These are phyloP conservation scores for Drosophila peninsularis DNA, from an alignment of 2,888 invertebrate species.

Conservation along the genomic window DNA sequence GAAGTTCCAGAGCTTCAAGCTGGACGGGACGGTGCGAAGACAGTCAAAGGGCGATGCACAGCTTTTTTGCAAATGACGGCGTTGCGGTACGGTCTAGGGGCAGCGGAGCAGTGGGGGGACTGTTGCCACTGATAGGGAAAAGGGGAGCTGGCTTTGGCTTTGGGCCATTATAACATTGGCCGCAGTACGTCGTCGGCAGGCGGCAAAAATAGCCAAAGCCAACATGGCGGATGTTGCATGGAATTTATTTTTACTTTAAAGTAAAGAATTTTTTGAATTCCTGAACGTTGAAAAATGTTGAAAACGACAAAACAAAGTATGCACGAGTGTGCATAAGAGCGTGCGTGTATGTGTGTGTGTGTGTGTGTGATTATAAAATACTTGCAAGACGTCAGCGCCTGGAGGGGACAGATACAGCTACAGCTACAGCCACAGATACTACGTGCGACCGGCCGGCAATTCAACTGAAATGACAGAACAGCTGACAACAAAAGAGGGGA, in stretches of 20 bases:
- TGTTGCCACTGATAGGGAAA: constrained; percentile 4
- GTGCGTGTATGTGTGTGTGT: constrained; percentile 9
- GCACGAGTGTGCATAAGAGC: constrained; percentile 48
- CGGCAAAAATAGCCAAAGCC: constrained; percentile 76
- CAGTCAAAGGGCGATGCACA: constrained; percentile 63
- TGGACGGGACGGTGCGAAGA: constrained; percentile 43
- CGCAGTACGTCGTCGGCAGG: constrained; percentile 35
- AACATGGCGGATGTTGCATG: constrained; percentile 79
- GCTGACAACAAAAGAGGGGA: constrained; percentile 41
- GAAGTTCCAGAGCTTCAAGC: constrained; percentile 44
- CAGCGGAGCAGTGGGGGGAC: neutral
- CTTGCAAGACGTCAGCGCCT: constrained; percentile 53
- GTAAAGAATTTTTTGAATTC: constrained; percentile 78
- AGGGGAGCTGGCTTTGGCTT: constrained; percentile 43
- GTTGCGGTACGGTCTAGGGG: neutral
- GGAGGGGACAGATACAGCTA: constrained; percentile 36
- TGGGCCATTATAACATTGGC: constrained; percentile 63
- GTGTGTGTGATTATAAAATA: constrained; percentile 49
- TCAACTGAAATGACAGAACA: constrained; percentile 64
- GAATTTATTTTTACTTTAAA: constrained; percentile 79
- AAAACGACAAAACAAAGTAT: constrained; percentile 74
- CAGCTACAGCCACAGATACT: constrained; percentile 21
- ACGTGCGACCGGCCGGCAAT: constrained; percentile 54
- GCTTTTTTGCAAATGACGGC: constrained; percentile 33
- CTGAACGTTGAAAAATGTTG: constrained; percentile 77